Percentiles rank a stretch among this genome's conserved stretches.
phyloP scores from a whole-genome alignment of 2,113 vertebrate species.

The Jaculus jaculus region DNA sequence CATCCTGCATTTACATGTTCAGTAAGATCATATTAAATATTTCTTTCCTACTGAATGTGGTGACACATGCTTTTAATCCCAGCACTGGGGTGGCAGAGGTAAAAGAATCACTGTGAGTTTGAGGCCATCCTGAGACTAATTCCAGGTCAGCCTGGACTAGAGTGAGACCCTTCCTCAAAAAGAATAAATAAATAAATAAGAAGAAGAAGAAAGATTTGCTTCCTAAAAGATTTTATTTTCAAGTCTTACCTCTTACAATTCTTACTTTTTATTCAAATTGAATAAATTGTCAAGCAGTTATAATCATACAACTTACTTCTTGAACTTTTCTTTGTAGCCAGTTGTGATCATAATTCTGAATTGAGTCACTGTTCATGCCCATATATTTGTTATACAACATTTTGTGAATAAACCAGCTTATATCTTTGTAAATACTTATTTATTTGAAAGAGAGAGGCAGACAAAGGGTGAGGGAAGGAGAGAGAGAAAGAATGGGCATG shows the following conservation, averaged over 20 bases:
- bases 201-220: not conserved
- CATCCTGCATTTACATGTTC: not conserved
- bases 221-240: not conserved
- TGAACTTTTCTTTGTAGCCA: not conserved
- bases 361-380: not conserved
- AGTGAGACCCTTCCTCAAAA: too few species aligned
- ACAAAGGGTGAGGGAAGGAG: too few species aligned
- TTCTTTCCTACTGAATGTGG: too few species aligned
- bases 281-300: conserved; percentile 5
- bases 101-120: too few species aligned
- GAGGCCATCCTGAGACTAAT: not conserved
- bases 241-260: not conserved
- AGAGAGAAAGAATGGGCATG: too few species aligned
- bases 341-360: not conserved
- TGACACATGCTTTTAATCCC: too few species aligned
- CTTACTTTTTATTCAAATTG: not conserved
- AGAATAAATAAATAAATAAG: too few species aligned
- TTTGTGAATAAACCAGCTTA: not conserved
- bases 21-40: not conserved
- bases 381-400: not conserved
- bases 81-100: too few species aligned
- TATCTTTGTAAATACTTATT: not conserved
- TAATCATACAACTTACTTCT: not conserved
- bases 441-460: too few species aligned
- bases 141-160: not conserved